A percentile compares a stretch with the other conserved stretches of the same genome.
phyloP scores from a whole-genome alignment of 2,797 vertebrate species.

The Paramormyrops hopkinsi region DNA sequence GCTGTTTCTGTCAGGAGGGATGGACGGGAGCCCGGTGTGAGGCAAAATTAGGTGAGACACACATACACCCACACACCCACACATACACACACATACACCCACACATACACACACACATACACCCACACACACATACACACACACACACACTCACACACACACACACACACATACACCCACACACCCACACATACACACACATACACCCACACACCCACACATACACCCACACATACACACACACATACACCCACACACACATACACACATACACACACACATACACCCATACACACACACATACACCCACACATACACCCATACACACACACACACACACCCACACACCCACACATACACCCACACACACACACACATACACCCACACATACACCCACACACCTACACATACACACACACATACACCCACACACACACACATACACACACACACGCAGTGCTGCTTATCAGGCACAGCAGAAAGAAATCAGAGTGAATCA shows the following conservation, averaged over 20 bases:
- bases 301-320: no score
- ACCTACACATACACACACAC: constrained; percentile 22
- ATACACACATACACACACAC: no score
- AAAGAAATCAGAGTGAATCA: background rate
- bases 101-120: background rate
- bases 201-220: constrained; percentile 20
- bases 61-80: background rate
- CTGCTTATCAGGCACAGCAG: background rate
- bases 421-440: background rate
- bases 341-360: no score
- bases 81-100: background rate
- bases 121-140: background rate
- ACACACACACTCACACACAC: no score
- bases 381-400: no score
- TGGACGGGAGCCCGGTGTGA: constrained; percentile 77
- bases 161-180: no score
- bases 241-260: background rate
- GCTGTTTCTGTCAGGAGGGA: constrained; percentile 73
- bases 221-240: background rate
- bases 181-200: background rate
- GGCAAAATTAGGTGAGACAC: constrained; percentile 64
- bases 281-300: no score
- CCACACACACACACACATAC: no score
- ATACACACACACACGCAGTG: background rate
- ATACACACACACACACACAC: no score